Evolutionary conservation across 2,113 vertebrate species (phyloP), one percentile per base, ranked within the genome.

Genomic region (Eptesicus fuscus): DNA sequence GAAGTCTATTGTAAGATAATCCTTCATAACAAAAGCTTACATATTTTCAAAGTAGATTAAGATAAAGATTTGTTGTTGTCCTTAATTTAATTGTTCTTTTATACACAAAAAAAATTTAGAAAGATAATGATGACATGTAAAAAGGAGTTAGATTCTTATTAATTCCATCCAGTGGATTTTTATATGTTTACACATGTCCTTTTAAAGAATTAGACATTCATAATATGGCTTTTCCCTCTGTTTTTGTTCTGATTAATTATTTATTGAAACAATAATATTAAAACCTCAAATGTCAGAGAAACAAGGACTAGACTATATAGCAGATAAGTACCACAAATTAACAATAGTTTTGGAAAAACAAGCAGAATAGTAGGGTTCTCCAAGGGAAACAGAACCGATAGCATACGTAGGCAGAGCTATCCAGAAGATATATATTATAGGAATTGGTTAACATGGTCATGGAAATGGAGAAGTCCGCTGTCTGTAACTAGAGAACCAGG

Each of bases 241-340:
- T 37, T 61, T 49, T 30, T 78, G 42, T 71, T 44, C 18, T 18
- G 18, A 42, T 80, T 89, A n/a, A 49, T 44, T 87, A 51, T 87
- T 63, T 71, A 35, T 74, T 37, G 14, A 82, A 87, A 94, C 25
- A 83, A 32, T 9, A 18, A 73, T 70, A 17, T 88, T 88, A 88
- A 95, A 79, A 63, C 2, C 18, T 18, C 53, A 94, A 78, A 65
- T 83, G 35, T 49, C 82, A 94, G 83, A 71, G 44, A 83, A 73
- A 32, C 22, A 90, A 92, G 35, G 13, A 65, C n/a, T 28, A 80
- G 47, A 44, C 7, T 51, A 4, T 37, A 53, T 3, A 73, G 7
- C 12, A 74, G 35, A 9, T 67, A 47, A 83, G 40, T 25, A 71
- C 12, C 20, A 59, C 8, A 5, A 9, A 47, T 73, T 28, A 78